Base-by-base conservation (phyloP, 2,888 invertebrate species). In the Folsomia candida region DNA sequence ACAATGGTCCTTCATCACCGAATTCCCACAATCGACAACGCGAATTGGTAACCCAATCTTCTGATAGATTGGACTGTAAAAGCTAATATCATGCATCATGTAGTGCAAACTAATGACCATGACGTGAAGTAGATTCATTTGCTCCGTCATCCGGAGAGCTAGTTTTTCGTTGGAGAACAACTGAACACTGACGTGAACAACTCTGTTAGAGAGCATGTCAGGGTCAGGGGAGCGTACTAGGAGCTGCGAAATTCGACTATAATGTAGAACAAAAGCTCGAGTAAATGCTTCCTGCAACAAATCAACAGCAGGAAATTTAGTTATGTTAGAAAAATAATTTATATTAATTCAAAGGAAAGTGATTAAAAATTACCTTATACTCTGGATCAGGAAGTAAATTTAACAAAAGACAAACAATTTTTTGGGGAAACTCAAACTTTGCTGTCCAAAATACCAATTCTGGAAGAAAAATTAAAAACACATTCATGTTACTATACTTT, bases 371-470 rank as follows among this genome's bases (percentile, higher is more conserved):
- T 80, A 91, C 92, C 88, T 97, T 97, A 82, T 97, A 97, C 81
- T 92, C 90, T 77, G 92, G 91, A 85, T 97, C 95, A 1, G 97
- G 97, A 81, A 98, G 85, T 91, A 98, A 92, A 82, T 96, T 95
- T 67, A 98, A 87, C 73, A 98, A 85, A 78, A 97, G 89, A 82
- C 97, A 97, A 67, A 97, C 97, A 69, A 98, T 88, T 82, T 94
- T 95, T 85, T 97, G 96, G 0, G 97, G 97, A 85, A 97, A 98
- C 84, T 97, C 96, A 84, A 92, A 95, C 83, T 93, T 93, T 73
- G 97, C 94, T 25, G 94, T 95, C 97, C 98, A 98, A 86, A 98
- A 97, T 80, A 97, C 93, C 78, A 98, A 88, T 85, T 98, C 98
- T n/a, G n/a, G n/a, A n/a, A n/a, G n/a, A n/a, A n/a, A n/a, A n/a